phyloP scores from a whole-genome alignment of 2,113 vertebrate species.

The Mus spicilegus region DNA sequence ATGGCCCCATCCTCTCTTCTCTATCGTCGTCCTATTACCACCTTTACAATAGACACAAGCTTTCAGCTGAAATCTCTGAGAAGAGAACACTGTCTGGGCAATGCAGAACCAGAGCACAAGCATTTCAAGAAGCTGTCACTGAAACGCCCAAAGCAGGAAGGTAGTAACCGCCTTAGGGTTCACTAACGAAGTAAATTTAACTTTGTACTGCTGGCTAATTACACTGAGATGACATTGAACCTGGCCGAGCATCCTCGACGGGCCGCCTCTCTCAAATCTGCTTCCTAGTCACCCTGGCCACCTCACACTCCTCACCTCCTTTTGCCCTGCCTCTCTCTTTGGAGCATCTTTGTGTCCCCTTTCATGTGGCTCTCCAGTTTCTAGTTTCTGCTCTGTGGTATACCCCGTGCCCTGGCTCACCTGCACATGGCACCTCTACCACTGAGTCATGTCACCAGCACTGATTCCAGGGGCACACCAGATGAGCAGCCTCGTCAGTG shows the following conservation, averaged over 20 bases:
- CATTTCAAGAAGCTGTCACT: constrained; percentile 46
- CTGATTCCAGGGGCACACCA: neutral
- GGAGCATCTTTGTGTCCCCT: neutral
- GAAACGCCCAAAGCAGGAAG: constrained; percentile 50
- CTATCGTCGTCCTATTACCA: neutral
- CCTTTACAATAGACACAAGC: neutral
- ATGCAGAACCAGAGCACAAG: constrained; percentile 48
- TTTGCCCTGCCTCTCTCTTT: neutral
- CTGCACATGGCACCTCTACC: neutral
- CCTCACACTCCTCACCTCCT: neutral
- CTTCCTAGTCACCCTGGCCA: neutral
- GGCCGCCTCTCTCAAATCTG: neutral
- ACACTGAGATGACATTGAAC: neutral
- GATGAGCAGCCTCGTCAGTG: neutral
- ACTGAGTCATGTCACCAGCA: neutral
- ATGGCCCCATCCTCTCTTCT: neutral
- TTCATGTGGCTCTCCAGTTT: neutral
- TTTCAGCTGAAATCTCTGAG: constrained; percentile 32
- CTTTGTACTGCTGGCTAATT: neutral
- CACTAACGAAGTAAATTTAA: constrained; percentile 37
- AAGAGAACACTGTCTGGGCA: neutral
- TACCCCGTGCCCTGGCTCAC: neutral
- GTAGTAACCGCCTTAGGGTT: neutral
- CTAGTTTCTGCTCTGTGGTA: neutral
- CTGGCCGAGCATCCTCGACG: neutral